These are phyloP conservation scores for Pantherophis guttatus DNA, from an alignment of 2,113 vertebrate genomes.

Conservation along the genomic window DNA sequence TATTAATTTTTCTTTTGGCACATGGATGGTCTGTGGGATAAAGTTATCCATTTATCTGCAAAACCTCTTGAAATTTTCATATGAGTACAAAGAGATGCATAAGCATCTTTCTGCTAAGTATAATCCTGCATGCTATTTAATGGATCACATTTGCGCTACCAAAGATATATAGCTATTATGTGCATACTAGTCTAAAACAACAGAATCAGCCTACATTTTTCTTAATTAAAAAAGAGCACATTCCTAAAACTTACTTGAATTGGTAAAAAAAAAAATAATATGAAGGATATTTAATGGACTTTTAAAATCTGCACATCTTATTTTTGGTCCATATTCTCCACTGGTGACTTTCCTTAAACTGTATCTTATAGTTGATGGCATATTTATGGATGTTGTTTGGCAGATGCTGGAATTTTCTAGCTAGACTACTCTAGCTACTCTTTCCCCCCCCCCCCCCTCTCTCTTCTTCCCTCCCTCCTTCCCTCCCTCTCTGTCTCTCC, in stretches of 20 bases:
- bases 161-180: background rate
- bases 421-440: background rate
- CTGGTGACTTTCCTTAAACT: background rate
- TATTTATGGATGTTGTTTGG: rapidly evolving
- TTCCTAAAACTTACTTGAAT: background rate
- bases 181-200: background rate
- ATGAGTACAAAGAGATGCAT: background rate
- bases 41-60: background rate
- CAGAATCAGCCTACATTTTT: background rate
- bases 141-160: background rate
- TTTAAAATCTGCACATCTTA: background rate
- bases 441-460: no score
- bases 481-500: no score
- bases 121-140: background rate
- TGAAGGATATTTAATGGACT: background rate
- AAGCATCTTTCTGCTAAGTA: background rate
- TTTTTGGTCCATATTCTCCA: background rate
- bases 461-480: background rate
- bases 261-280: background rate
- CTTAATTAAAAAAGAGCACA: background rate
- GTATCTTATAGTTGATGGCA: background rate
- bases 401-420: conserved; percentile 14
- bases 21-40: background rate
- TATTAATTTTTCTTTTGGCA: background rate
- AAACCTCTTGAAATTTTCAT: background rate